phyloP scores from a whole-genome alignment of 2,888 invertebrate species.

The Synanthedon formicaeformis region DNA sequence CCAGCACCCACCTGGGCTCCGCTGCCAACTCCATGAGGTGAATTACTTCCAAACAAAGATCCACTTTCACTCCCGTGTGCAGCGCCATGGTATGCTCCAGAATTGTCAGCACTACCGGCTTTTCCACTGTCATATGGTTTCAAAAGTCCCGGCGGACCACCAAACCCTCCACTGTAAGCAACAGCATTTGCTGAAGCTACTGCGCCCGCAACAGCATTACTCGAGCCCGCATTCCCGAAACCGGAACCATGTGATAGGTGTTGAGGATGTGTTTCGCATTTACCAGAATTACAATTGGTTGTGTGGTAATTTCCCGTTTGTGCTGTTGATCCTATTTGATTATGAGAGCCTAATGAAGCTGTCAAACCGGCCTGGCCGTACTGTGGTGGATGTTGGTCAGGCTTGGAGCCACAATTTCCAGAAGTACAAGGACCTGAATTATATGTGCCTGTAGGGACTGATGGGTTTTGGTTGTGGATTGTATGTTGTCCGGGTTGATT shows the following conservation, averaged over 20 bases:
- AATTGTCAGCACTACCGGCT: constrained; percentile 8
- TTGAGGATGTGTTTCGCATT: background rate
- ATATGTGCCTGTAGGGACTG: background rate
- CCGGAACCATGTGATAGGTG: background rate
- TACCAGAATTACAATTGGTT: background rate
- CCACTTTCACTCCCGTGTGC: background rate
- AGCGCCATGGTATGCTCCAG: background rate
- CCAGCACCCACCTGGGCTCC: constrained; percentile 14
- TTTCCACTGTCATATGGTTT: constrained; percentile 42
- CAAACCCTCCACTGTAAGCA: constrained; percentile 51
- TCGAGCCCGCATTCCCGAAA: background rate
- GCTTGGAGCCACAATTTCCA: background rate
- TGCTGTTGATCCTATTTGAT: background rate
- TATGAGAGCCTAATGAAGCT: background rate
- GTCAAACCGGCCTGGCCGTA: constrained; percentile 4
- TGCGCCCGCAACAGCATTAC: constrained; percentile 3
- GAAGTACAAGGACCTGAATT: background rate
- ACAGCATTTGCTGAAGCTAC: constrained; percentile 28
- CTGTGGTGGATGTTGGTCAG: constrained; percentile 1
- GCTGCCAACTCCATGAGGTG: constrained; percentile 5
- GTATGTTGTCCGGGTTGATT: background rate
- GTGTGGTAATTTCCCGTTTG: background rate
- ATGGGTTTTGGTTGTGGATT: background rate
- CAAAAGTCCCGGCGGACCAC: constrained; percentile 54
- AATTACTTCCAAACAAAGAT: constrained; percentile 1